phyloP scores from a whole-genome alignment of 2,797 vertebrate species.

The Austrolebias charrua region DNA sequence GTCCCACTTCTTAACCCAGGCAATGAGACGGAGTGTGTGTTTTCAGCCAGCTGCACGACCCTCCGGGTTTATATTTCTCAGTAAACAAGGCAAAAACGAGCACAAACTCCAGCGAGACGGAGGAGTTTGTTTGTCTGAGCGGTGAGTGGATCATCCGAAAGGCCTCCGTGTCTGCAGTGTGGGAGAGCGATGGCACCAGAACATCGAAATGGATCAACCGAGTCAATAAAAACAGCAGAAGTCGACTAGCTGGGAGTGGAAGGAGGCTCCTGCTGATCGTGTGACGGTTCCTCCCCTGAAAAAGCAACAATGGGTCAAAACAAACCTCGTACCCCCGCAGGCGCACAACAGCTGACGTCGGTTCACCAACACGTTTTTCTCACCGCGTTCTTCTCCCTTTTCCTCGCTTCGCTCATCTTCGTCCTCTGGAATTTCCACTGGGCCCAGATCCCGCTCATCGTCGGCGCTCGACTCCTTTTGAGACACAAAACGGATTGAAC shows the following conservation, averaged over 20 bases:
- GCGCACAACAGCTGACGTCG: conserved; percentile 10
- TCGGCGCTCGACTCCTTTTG: conserved; percentile 67
- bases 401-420: conserved; percentile 45
- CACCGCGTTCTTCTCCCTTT: conserved; percentile 50
- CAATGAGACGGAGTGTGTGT: conserved; percentile 32
- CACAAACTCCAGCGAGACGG: conserved; percentile 65
- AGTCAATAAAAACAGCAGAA: conserved; percentile 50
- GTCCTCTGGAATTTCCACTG: conserved; percentile 51
- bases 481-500: background rate
- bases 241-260: conserved; percentile 51
- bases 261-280: conserved; percentile 49
- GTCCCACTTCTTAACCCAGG: conserved; percentile 52
- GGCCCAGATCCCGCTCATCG: conserved; percentile 59
- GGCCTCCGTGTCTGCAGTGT: conserved; percentile 36
- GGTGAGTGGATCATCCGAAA: conserved; percentile 48
- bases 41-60: conserved; percentile 33
- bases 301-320: conserved; percentile 19
- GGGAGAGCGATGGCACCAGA: conserved; percentile 37
- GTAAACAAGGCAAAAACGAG: conserved; percentile 67
- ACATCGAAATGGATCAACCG: conserved; percentile 30
- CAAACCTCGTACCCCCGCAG: background rate
- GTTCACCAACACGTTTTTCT: conserved; percentile 34
- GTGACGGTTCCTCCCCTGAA: conserved; percentile 55
- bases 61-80: conserved; percentile 45
- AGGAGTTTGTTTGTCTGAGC: conserved; percentile 74